Evolutionary conservation across 2,113 vertebrate species (phyloP).

Genomic region (Apodemus speciosus): DNA sequence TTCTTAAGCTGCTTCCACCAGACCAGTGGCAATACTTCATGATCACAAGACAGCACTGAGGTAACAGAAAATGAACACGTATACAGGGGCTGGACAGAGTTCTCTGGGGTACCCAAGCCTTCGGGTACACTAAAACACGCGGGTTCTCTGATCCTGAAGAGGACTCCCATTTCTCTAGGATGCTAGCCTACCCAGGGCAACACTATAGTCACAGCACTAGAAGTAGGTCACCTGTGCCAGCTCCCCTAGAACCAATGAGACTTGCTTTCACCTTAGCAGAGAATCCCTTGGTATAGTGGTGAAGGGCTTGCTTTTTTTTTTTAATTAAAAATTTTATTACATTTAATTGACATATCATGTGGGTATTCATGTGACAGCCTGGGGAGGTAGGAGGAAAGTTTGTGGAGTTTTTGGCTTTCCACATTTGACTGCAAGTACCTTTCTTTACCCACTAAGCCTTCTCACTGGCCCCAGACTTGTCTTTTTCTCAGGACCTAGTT

Average conservation of each 20-base stretch:
- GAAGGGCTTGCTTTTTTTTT: background rate
- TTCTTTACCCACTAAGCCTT: background rate
- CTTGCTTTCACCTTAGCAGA: background rate
- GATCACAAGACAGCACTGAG: background rate
- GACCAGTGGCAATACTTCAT: background rate
- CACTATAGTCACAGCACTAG: background rate
- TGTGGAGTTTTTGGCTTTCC: background rate
- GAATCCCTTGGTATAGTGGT: background rate
- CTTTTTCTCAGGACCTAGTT: background rate
- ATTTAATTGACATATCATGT: background rate
- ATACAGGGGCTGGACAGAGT: background rate
- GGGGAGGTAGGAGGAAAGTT: background rate
- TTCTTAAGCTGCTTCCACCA: background rate
- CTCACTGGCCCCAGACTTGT: background rate
- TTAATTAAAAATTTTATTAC: background rate
- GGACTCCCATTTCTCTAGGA: background rate
- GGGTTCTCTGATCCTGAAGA: background rate
- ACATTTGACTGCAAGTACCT: background rate
- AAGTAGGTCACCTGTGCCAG: background rate
- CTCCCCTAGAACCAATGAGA: background rate
- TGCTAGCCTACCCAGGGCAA: background rate
- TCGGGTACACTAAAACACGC: background rate
- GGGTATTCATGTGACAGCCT: background rate
- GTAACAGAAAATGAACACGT: background rate
- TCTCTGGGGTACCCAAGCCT: background rate